Conservation (phyloP, 2,888 invertebrate species). For the Sceliomorpha sp. region DNA sequence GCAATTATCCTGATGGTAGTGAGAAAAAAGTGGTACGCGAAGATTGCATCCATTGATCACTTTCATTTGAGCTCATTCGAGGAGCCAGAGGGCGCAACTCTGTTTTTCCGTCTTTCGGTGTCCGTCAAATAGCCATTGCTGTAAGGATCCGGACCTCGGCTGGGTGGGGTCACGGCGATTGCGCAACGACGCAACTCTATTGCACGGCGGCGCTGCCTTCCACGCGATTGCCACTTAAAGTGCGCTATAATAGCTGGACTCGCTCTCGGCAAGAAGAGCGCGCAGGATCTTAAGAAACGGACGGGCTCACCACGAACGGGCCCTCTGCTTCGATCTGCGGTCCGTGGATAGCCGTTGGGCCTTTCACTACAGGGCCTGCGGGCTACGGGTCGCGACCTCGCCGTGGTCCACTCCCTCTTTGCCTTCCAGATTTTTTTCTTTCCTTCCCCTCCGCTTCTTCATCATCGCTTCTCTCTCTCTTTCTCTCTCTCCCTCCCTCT, state of each 20-base stretch:
- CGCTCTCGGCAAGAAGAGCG: conserved; percentile 66
- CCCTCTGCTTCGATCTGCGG: conserved; percentile 56
- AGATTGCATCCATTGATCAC: conserved; percentile 12
- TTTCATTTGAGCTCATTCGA: conserved; percentile 20
- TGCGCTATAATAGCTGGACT: conserved; percentile 67
- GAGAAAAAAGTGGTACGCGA: too few relatives aligned
- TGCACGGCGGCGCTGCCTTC: conserved; percentile 52
- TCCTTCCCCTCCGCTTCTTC: conserved; percentile 55
- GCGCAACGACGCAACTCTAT: conserved; percentile 60
- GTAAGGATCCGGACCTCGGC: conserved; percentile 6
- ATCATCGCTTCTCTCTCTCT: conserved; percentile 15
- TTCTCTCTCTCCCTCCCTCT: conserved; percentile 30
- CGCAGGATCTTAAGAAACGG: conserved; percentile 70
- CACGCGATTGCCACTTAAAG: conserved; percentile 74
- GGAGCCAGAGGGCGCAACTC: not conserved
- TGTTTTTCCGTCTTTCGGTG: not conserved
- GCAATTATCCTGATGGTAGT: too few relatives aligned
- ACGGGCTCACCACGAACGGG: conserved; percentile 59
- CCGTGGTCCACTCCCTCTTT: conserved; percentile 76
- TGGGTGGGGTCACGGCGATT: conserved; percentile 68
- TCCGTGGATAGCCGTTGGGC: conserved; percentile 76
- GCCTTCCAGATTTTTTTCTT: conserved; percentile 62
- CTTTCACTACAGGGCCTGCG: conserved; percentile 76
- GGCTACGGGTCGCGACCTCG: conserved; percentile 79
- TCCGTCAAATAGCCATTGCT: conserved; percentile 1